Base-by-base conservation (phyloP, 2,113 vertebrate genomes). In the Eulemur macaco region DNA sequence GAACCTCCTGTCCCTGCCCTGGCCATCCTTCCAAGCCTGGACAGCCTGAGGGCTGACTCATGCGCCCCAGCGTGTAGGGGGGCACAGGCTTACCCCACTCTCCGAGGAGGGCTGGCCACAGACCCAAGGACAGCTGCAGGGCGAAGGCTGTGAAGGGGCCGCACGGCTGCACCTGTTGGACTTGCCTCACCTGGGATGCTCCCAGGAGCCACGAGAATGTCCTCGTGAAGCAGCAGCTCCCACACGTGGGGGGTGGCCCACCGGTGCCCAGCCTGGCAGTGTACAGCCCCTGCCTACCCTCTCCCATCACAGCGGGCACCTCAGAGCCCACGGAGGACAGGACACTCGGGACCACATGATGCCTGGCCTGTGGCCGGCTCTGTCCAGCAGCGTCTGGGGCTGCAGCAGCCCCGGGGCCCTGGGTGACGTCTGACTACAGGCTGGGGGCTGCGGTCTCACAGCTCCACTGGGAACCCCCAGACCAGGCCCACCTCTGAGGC, bases 161-260 rank as follows among this genome's bases (percentile, higher is more conserved):
- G 0, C n/a, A 3, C 8, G 69, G 31, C 1, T 31, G 31, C 54
- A 15, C 58, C 58, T 27, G n/a, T 23, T 5, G 21, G 50, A 25
- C 60, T 50, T 42, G 2, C 69, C 5, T 3, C 0, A 27, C 81
- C 60, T 34, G 39, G 12, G 42, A 39, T 1, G 8, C 20, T 69
- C 29, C 2, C 10, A 68, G 47, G 14, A 20, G 7, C 80, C 1
- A 47, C 8, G 45, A 31, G 25, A 27, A 42, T 9, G 18, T 8
- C 27, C 10, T 14, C 0, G 4, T n/a, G 14, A 54, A 54, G 69
- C 82, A 25, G 58, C 71, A 21, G 58, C 45, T 9, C 8, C 17
- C 29, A 4, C 37, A 1, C 11, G 10, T 56, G 54, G 2, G 7
- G 8, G 12, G n/a, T 3, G 31, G 20, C 68, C n/a, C 8, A 3